Evolutionary conservation across 2,797 vertebrate species (phyloP).

Genomic region (Helicolenus hilgendorfi): DNA sequence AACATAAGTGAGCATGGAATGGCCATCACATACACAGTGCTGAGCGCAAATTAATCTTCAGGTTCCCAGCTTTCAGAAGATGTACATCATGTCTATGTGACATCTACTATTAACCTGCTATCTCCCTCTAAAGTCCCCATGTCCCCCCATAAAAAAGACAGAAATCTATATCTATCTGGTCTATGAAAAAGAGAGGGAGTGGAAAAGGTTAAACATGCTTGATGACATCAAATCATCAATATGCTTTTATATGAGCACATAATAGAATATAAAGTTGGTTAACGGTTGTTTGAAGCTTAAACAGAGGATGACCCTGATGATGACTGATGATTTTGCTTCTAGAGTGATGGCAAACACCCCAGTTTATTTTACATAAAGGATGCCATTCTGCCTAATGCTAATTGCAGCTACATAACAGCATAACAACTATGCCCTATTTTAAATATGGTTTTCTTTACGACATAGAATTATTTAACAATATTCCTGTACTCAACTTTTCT

Average conservation of each 20-base stretch:
- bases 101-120: too few species aligned
- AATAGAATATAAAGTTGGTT: neutral
- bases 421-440: neutral
- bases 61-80: too few species aligned
- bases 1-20: too few species aligned
- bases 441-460: constrained; percentile 1
- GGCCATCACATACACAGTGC: too few species aligned
- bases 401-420: neutral
- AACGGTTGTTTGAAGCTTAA: neutral
- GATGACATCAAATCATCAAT: neutral
- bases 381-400: neutral
- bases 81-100: too few species aligned
- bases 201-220: neutral
- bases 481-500: neutral
- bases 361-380: neutral
- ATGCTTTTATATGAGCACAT: neutral
- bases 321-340: neutral
- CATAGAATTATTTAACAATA: neutral
- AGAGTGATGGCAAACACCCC: neutral
- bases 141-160: too few species aligned
- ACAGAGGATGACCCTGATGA: neutral
- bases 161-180: too few species aligned
- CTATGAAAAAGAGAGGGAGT: too few species aligned
- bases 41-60: too few species aligned
- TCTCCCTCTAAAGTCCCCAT: too few species aligned